phyloP scores from a whole-genome alignment of 2,888 invertebrate genomes.

The Ophioninae sp. region DNA sequence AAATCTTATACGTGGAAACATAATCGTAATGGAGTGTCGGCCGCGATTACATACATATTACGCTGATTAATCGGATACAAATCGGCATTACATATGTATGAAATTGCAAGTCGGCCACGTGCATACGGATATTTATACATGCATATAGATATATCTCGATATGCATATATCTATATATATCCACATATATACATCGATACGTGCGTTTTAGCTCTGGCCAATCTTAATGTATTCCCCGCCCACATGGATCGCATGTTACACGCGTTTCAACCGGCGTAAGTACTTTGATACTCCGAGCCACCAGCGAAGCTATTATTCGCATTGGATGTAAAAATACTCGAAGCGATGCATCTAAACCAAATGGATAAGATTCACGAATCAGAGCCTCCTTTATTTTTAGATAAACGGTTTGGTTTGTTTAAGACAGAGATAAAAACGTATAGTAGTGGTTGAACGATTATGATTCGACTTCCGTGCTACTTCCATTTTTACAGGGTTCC shows the following conservation, averaged over 20 bases:
- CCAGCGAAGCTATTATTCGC: conserved; percentile 45
- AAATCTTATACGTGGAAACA: conserved; percentile 71
- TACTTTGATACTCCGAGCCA: conserved; percentile 39
- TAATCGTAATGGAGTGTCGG: conserved; percentile 75
- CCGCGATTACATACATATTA: conserved; percentile 74
- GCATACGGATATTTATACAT: conserved; percentile 11
- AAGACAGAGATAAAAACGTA: background rate
- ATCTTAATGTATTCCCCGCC: conserved; percentile 54
- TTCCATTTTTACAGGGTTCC: no score
- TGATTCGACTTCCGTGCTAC: no score
- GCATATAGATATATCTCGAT: conserved; percentile 9
- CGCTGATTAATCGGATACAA: conserved; percentile 75
- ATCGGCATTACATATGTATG: conserved; percentile 73
- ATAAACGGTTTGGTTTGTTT: background rate
- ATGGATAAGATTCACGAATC: background rate
- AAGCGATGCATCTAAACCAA: background rate
- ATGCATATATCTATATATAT: background rate
- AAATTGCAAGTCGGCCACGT: conserved; percentile 63
- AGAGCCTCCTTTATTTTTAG: background rate
- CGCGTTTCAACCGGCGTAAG: conserved; percentile 45
- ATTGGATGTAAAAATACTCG: conserved; percentile 12
- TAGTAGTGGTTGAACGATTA: no score
- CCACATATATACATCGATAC: conserved; percentile 18
- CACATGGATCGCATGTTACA: conserved; percentile 54
- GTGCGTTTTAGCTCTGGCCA: conserved; percentile 51